A percentile compares a stretch with the other conserved stretches of the same genome.
phyloP scores from a whole-genome alignment of 1,140 invertebrate genomes.

The Listronotus oregonensis region DNA sequence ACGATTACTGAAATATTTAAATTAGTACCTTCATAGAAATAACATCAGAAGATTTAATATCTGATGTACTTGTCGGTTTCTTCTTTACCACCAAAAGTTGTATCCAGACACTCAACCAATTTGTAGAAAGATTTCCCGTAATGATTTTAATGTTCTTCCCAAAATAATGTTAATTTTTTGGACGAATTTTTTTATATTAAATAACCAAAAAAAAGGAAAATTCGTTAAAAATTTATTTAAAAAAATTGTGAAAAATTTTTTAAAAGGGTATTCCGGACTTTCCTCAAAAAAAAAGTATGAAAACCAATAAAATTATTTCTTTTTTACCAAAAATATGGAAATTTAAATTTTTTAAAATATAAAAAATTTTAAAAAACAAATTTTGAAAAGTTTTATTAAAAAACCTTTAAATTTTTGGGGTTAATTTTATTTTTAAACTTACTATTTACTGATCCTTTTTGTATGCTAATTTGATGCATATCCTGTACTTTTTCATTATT shows the following conservation, averaged over 20 bases:
- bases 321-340: no score
- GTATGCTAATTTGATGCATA: conserved; percentile 66
- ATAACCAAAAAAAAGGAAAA: conserved; percentile 54
- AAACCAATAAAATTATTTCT: no score
- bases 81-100: conserved; percentile 53
- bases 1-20: no score
- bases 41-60: conserved; percentile 41
- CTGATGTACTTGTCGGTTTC: conserved; percentile 34
- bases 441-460: conserved; percentile 57
- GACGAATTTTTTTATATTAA: conserved; percentile 52
- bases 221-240: no score
- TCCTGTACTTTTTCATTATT: conserved; percentile 67
- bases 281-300: no score
- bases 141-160: conserved; percentile 60
- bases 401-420: no score
- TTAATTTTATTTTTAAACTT: conserved; percentile 40
- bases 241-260: no score
- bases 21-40: conserved; percentile 44
- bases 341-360: no score
- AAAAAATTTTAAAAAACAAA: no score
- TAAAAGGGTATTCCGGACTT: no score
- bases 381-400: no score
- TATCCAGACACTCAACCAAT: conserved; percentile 60
- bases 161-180: conserved; percentile 56
- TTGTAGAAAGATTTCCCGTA: conserved; percentile 57